Evolutionary conservation across 2,797 vertebrate species (phyloP), one percentile per base, ranked within the genome.

Genomic region (Cossypha caffra): DNA sequence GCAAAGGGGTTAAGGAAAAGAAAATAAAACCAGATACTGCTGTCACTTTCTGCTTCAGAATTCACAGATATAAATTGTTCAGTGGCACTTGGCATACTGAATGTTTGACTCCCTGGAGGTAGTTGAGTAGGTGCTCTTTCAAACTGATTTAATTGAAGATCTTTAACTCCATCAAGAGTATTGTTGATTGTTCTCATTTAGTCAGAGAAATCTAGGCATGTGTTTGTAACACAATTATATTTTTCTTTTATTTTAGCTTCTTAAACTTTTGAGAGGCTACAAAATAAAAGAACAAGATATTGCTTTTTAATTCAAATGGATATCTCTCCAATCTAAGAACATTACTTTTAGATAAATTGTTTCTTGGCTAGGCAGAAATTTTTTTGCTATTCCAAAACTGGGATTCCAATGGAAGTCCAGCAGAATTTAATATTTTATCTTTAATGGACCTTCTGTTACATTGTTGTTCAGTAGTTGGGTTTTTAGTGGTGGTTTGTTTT

Each of bases 191-290:
- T 73, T 40, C 23, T 78, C 8, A 62, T 84, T 64, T 84, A 63
- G 12, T 37, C 42, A n/a, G 81, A 76, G 64, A 71, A 80, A 67
- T 77, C 20, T 42, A 61, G 20, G 11, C 6, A 55, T 69, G 9
- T 31, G 2, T 40, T 84, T 84, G 10, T 51, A 68, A 31, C 58
- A 21, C 10, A 38, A 2, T 45, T 2, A 11, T 47, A 21, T 24
- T 47, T 90, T 88, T 52, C 9, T 79, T 62, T 67, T 57, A 45
- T 89, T 89, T 47, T 69, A 40, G 13, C 82, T 74, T 67, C 57
- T 54, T 63, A 26, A 82, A 37, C 4, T 59, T 71, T 18, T 3
- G 2, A 4, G 11, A 28, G 8, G 3, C 13, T 86, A 16, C 21
- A 50, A 50, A 80, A 45, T 45, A 52, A 35, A 33, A 73, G n/a